Evolutionary conservation across 2,113 vertebrate genomes (phyloP), one percentile per base, ranked within the genome.

Genomic region (Ceyx melanurus): DNA sequence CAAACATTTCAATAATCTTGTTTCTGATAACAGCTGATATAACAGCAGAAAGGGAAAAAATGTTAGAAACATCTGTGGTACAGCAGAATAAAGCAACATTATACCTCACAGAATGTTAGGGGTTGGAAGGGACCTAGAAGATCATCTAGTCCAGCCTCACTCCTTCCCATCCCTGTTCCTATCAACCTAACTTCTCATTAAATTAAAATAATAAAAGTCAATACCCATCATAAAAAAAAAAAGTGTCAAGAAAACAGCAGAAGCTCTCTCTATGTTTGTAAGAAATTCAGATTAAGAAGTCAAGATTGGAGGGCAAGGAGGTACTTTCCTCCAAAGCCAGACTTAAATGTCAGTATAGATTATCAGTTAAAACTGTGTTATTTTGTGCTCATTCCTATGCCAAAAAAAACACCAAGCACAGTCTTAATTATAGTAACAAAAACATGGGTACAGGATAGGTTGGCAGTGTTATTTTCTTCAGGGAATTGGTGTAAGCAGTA

Each of bases 341-440:
- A 70, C 37, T 92, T 77, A 92, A 94, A 93, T 80, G 94, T 94
- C 95, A 89, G 26, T 82, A 54, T 58, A 89, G 86, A 95, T 94
- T 86, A 92, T 75, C 46, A 85, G 66, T 89, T 82, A 61, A 84
- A 90, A 15, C 62, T 70, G 22, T 6, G 3, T 82, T 87, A 92
- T 79, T 92, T 92, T 87, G 51, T 82, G 58, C n/a, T 74, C n/a
- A 22, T 80, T 92, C 53, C 67, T 71, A 35, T 60, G 82, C 66
- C 78, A 84, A 83, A 91, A 92, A 80, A 57, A 94, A 82, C 56
- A 57, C 23, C 70, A 75, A 90, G 42, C 35, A 75, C 33, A 50
- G 37, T 11, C 25, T 82, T 94, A 94, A 95, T 91, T 86, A 86
- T 86, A 91, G 81, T 70, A 79, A 84, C 31, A 88, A 85, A 89